Evolutionary conservation across 2,797 vertebrate species (phyloP).

Genomic region (Notolabrus celidotus): DNA sequence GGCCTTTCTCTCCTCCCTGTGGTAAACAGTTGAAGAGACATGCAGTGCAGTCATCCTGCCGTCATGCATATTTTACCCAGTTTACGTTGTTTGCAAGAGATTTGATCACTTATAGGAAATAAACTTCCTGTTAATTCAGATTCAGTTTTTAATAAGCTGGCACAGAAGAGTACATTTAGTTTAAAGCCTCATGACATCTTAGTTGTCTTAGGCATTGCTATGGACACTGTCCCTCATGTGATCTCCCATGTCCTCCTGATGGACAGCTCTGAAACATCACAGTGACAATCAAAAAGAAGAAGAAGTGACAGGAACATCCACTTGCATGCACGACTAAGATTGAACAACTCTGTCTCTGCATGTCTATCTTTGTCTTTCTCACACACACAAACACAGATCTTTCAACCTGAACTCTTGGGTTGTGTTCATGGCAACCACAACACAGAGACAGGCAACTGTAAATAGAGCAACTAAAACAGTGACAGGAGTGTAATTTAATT

Average conservation of each 20-base stretch:
- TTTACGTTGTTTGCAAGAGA: conserved; percentile 23
- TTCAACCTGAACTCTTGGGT: conserved; percentile 1
- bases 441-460: conserved; percentile 21
- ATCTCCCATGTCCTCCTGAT: conserved; percentile 46
- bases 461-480: conserved; percentile 40
- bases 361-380: conserved; percentile 30
- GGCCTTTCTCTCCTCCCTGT: conserved; percentile 19
- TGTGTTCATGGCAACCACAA: conserved; percentile 17
- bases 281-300: conserved; percentile 66
- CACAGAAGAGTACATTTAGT: conserved; percentile 22
- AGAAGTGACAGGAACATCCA: conserved; percentile 61
- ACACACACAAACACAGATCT: not conserved
- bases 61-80: conserved; percentile 19
- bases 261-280: conserved; percentile 59
- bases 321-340: conserved; percentile 30
- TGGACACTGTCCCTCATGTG: conserved; percentile 26
- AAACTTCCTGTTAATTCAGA: conserved; percentile 29
- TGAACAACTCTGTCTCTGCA: conserved; percentile 35
- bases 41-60: not conserved
- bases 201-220: conserved; percentile 28
- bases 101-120: conserved; percentile 25
- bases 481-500: conserved; percentile 49
- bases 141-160: conserved; percentile 13
- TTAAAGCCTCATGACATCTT: conserved; percentile 43
- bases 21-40: conserved; percentile 24